Base-by-base conservation (phyloP, 2,797 vertebrate species). In the Fratercula arctica region DNA sequence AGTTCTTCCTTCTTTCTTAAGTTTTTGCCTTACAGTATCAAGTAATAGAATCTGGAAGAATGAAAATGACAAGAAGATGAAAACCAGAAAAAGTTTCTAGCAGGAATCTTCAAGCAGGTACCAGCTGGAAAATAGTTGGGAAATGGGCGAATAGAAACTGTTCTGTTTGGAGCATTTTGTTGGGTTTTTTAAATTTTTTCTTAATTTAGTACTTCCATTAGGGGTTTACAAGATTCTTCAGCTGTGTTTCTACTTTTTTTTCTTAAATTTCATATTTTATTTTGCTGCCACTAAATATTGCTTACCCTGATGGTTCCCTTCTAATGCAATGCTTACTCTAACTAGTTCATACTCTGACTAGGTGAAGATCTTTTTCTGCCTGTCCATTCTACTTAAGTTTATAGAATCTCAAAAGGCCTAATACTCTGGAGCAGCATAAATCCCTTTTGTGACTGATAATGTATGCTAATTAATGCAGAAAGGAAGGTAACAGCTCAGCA, bases 1-100 rank as follows among this genome's bases (percentile, higher is more conserved):
- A 98, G 97, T 96, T 96, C 66, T 92, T 92, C 33, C 43, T 92
- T 50, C 23, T 90, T 93, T 82, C 53, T 63, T 80, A 87, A 75
- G 9, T 90, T 77, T 94, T 60, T 82, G 35, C 45, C 15, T 87
- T 93, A 63, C 11, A 66, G n/a, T 76, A 60, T 87, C 33, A 70
- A 81, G 20, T 85, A 78, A 86, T 89, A 90, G 91, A 91, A 89
- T 90, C 46, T 82, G 39, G 61, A 81, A 70, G 48, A 86, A 75
- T 81, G 53, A 81, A 94, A 83, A 89, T 66, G 9, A 80, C 46
- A 80, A 73, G 53, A 89, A 85, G 79, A 82, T 31, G 16, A 89
- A 88, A 91, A 92, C n/a, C 23, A 93, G 69, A 69, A 70, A 43
- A 78, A 33, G 37, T 70, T 80, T 82, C 57, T 66, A 72, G 63